Evolutionary conservation across 2,888 invertebrate genomes (phyloP), one percentile per base, ranked within the genome.

Genomic region (Kuschelorhynchus macadamiae): DNA sequence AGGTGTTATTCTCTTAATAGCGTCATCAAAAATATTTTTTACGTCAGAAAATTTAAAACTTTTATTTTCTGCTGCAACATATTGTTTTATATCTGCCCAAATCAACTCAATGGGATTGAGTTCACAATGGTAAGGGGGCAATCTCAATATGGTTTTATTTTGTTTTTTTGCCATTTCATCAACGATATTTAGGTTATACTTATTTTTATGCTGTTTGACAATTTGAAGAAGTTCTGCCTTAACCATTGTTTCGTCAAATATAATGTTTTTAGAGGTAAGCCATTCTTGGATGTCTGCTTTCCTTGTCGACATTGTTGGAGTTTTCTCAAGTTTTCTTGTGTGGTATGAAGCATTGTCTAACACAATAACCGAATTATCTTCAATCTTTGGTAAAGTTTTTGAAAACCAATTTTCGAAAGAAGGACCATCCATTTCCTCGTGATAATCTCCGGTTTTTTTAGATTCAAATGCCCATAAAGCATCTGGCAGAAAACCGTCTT

Each of bases 101-200:
- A 25, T 3, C 7, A 25, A 25, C 25, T 25, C 25, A 25, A 25
- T 25, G 25, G 25, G 25, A 3, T 25, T 25, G 25, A 25, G 25
- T 7, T 25, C 25, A 25, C 25, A 25, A 7, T 25, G 25, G 25
- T 25, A 25, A 7, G 25, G 25, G 7, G 25, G 25, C 25, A 25
- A 25, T 25, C 3, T 3, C 7, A 25, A 25, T n/a, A 25, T 25
- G 25, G 25, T 76, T 59, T 76, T 78, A 50, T 78, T 76, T 55
- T 77, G 47, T 12, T 60, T 70, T 57, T 55, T 69, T 20, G 78
- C 73, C 61, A 79, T 75, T 61, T 79, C 73, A 63, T 80, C 78
- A 5, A 78, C 66, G n/a, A 72, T 66, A 70, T 78, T 77, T 42
- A 67, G 71, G 69, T 76, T 67, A 56, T 62, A 72, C 57, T 49